These are phyloP conservation scores for Bradypus variegatus DNA, from an alignment of 2,797 vertebrate genomes.

Conservation along the genomic window DNA sequence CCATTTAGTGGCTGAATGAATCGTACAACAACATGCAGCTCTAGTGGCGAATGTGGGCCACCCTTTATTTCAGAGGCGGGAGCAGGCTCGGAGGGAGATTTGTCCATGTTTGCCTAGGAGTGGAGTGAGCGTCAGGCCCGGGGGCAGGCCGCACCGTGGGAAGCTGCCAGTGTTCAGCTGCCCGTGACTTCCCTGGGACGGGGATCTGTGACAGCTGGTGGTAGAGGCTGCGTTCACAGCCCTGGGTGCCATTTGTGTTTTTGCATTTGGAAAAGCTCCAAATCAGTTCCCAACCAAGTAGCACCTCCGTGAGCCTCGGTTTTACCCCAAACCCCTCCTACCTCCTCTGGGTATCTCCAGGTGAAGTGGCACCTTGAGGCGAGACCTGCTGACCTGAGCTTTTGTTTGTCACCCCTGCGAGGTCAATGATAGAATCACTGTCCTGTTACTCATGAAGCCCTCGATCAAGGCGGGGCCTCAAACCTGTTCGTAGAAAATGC, in stretches of 20 bases:
- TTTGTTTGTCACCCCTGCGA: accelerated
- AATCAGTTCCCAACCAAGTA: background rate
- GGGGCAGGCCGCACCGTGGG: accelerated
- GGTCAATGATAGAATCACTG: background rate
- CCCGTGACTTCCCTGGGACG: background rate
- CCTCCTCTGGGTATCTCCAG: background rate
- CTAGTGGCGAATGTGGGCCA: background rate
- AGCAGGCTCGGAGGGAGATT: background rate
- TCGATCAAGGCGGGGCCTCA: background rate
- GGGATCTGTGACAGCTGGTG: too few species aligned
- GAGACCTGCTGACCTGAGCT: accelerated
- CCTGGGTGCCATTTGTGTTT: background rate
- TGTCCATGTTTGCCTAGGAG: background rate
- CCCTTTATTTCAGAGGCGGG: background rate
- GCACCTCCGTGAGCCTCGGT: background rate
- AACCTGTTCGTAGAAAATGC: too few species aligned
- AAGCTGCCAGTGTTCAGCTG: accelerated
- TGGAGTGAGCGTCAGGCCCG: background rate
- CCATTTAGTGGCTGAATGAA: background rate
- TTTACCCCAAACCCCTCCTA: background rate
- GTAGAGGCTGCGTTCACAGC: background rate
- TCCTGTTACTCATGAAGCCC: background rate
- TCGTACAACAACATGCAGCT: accelerated
- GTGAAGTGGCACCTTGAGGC: background rate
- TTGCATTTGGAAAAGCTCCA: background rate